Percentiles rank a stretch among this genome's conserved stretches.
Conservation (phyloP, 2,113 vertebrate genomes). For the Mus spicilegus region DNA sequence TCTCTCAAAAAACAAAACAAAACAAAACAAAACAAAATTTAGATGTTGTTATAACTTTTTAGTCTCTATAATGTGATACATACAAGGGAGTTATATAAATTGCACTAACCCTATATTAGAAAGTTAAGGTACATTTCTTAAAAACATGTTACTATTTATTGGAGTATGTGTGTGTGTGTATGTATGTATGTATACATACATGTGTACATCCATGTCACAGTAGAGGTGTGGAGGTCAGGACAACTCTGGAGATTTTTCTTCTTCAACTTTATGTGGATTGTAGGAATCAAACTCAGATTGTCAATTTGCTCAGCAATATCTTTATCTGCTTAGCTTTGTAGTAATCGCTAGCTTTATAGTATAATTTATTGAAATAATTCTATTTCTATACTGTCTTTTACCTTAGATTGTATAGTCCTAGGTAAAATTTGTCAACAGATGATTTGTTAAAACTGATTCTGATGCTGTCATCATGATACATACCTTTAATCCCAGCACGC, state of each 20-base stretch:
- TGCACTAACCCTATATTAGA: slow-evolving; percentile 31
- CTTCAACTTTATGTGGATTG: background rate
- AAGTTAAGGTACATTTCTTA: background rate
- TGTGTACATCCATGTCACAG: background rate
- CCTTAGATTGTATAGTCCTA: slow-evolving; percentile 48
- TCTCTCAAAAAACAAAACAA: too few relatives aligned
- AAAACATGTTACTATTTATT: background rate
- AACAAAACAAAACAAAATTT: too few relatives aligned
- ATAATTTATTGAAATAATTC: slow-evolving; percentile 44
- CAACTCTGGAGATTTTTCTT: background rate
- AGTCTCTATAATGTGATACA: background rate
- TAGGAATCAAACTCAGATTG: background rate
- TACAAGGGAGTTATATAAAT: slow-evolving; percentile 16
- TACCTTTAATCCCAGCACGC: background rate
- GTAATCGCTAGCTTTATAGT: too few relatives aligned
- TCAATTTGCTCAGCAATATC: background rate
- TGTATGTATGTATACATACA: background rate
- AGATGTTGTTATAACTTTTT: background rate
- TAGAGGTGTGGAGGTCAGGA: background rate
- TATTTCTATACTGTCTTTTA: background rate
- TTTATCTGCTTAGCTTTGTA: background rate
- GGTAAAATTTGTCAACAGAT: slow-evolving; percentile 29
- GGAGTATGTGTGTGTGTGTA: background rate
- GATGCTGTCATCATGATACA: background rate
- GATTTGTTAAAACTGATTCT: slow-evolving; percentile 30